phyloP scores from a whole-genome alignment of 2,797 vertebrate species.

The Clarias fuscus region DNA sequence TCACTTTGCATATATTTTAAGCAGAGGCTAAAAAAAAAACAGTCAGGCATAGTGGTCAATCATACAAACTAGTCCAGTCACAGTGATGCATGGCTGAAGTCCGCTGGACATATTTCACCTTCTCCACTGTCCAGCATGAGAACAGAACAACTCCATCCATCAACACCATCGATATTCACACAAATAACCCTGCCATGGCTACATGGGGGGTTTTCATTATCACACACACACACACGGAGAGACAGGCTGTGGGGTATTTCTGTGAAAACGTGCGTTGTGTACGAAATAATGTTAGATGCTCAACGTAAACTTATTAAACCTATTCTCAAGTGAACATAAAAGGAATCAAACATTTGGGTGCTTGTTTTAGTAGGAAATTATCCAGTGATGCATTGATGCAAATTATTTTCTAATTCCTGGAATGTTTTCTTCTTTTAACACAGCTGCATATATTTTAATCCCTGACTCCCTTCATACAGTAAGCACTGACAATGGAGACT shows the following conservation, averaged over 20 bases:
- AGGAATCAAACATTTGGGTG: neutral
- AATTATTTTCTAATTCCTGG: neutral
- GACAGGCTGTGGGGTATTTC: neutral
- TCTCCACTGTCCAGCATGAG: constrained; percentile 30
- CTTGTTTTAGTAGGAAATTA: neutral
- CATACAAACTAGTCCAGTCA: constrained; percentile 39
- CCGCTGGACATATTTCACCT: constrained; percentile 45
- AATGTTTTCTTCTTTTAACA: neutral
- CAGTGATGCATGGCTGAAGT: constrained; percentile 39
- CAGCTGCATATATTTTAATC: no score
- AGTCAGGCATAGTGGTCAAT: constrained; percentile 34
- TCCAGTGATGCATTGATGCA: neutral
- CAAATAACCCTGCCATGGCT: constrained; percentile 46
- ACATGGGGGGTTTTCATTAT: constrained; percentile 18
- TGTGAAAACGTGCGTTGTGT: neutral
- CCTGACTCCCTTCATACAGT: neutral
- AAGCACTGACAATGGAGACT: neutral
- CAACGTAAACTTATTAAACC: neutral
- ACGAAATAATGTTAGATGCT: neutral
- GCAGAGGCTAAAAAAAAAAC: no score
- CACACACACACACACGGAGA: constrained; percentile 13
- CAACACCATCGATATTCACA: constrained; percentile 42
- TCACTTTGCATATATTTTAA: neutral
- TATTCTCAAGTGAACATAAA: neutral
- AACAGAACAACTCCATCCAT: constrained; percentile 50